Evolutionary conservation across 2,113 vertebrate species (phyloP).

Genomic region (Nymphicus hollandicus): DNA sequence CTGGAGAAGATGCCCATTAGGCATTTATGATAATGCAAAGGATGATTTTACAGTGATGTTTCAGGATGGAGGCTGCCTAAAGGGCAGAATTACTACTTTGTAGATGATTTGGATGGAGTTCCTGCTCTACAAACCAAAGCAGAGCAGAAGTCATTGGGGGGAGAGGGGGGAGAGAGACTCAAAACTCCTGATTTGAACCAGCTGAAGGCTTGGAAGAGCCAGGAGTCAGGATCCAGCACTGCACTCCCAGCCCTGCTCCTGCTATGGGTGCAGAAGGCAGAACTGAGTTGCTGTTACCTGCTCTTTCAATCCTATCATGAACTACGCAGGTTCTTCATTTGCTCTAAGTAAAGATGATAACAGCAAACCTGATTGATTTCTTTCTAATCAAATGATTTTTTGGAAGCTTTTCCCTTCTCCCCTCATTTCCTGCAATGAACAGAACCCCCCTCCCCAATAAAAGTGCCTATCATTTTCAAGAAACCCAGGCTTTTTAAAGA

Average conservation of each 20-base stretch:
- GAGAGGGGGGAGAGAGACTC: too few species aligned
- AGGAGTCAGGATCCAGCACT: rapidly evolving
- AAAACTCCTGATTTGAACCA: background rate
- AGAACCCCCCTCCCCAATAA: background rate
- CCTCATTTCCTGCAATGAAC: rapidly evolving
- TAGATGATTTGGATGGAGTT: background rate
- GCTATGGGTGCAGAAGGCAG: too few species aligned
- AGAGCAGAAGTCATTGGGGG: rapidly evolving
- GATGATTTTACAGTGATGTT: background rate
- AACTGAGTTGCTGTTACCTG: background rate
- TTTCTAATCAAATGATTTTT: background rate
- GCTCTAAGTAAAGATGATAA: background rate
- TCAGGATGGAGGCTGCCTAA: background rate
- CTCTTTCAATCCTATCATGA: background rate
- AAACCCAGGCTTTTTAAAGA: background rate
- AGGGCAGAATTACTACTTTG: background rate
- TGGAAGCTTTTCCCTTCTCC: background rate
- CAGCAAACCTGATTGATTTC: rapidly evolving
- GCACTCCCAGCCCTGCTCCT: background rate
- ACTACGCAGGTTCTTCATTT: background rate
- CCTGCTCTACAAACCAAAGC: background rate
- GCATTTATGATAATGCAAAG: background rate
- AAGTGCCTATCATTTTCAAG: rapidly evolving
- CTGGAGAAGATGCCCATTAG: background rate
- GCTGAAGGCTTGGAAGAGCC: background rate